A percentile compares a stretch with the other conserved stretches of the same genome.
Evolutionary conservation across 2,113 vertebrate genomes (phyloP).

Genomic region (Nansenia antarctica): DNA sequence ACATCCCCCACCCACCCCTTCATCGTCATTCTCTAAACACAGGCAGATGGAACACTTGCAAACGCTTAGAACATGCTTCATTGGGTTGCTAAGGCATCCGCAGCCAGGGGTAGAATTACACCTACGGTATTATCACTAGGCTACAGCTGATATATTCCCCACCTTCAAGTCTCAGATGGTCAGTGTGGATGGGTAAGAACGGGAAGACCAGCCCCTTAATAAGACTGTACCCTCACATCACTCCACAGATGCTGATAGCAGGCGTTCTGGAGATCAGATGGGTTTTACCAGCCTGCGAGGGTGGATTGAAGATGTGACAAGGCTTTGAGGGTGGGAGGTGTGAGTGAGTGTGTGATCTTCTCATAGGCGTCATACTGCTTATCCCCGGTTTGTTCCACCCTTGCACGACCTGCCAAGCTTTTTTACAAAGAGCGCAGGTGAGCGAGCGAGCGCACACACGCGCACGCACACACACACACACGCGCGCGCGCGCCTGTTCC

Average conservation of each 20-base stretch:
- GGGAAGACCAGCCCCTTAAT: background rate
- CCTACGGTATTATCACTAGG: background rate
- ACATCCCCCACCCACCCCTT: too few relatives aligned
- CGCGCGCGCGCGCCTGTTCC: background rate
- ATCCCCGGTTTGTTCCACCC: background rate
- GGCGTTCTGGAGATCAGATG: background rate
- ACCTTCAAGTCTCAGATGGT: background rate
- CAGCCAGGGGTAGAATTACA: background rate
- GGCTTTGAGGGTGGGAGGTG: too few relatives aligned
- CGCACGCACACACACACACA: background rate
- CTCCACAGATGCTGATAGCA: background rate
- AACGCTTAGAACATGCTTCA: background rate
- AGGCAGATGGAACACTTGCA: background rate
- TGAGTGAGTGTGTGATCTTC: background rate
- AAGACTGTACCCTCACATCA: background rate
- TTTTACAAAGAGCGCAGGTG: background rate
- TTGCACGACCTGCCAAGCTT: background rate
- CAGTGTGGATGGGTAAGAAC: background rate
- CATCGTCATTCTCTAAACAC: background rate
- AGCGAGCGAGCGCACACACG: background rate
- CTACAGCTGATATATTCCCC: background rate
- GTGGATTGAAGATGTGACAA: background rate
- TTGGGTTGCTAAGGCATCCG: background rate
- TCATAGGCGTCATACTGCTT: background rate
- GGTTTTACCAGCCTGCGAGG: background rate